These are phyloP conservation scores for Aphodius sticticus DNA, from an alignment of 2,888 invertebrate genomes.

Conservation along the genomic window DNA sequence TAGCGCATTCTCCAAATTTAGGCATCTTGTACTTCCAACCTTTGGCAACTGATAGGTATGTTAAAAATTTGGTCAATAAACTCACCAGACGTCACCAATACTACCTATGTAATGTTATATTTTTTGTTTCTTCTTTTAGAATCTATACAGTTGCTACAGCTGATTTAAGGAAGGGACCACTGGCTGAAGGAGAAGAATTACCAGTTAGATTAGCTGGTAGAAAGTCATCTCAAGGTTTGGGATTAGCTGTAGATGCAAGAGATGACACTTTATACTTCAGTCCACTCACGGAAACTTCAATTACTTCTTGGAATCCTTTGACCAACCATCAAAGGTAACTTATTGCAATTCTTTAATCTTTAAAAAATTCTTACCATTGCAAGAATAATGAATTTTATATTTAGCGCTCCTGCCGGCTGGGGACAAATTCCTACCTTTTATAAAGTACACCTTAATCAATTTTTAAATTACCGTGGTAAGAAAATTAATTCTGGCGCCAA, in stretches of 20 bases:
- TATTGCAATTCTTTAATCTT: not conserved
- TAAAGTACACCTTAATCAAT: too few relatives aligned
- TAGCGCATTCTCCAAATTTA: constrained; percentile 72
- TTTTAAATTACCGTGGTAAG: too few relatives aligned
- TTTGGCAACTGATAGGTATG: constrained; percentile 71
- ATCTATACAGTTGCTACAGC: constrained; percentile 81
- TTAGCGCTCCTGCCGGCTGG: too few relatives aligned
- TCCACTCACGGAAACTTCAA: constrained; percentile 80
- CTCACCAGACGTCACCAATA: constrained; percentile 44
- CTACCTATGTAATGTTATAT: too few relatives aligned
- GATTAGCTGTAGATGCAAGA: constrained; percentile 73
- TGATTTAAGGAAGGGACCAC: constrained; percentile 76
- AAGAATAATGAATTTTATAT: too few relatives aligned
- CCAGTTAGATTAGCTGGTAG: constrained; percentile 81
- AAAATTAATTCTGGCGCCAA: too few relatives aligned
- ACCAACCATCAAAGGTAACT: constrained; percentile 74
- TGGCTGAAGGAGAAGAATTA: constrained; percentile 72
- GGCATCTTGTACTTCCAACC: constrained; percentile 75
- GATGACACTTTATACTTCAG: constrained; percentile 81
- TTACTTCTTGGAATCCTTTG: constrained; percentile 81
- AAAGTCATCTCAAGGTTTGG: constrained; percentile 85
- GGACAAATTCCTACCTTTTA: too few relatives aligned
- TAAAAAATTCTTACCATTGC: too few relatives aligned
- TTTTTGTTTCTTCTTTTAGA: constrained; percentile 55
- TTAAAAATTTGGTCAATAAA: not conserved